phyloP scores from a whole-genome alignment of 1,140 invertebrate species.

The Drosophila nigrodunni region DNA sequence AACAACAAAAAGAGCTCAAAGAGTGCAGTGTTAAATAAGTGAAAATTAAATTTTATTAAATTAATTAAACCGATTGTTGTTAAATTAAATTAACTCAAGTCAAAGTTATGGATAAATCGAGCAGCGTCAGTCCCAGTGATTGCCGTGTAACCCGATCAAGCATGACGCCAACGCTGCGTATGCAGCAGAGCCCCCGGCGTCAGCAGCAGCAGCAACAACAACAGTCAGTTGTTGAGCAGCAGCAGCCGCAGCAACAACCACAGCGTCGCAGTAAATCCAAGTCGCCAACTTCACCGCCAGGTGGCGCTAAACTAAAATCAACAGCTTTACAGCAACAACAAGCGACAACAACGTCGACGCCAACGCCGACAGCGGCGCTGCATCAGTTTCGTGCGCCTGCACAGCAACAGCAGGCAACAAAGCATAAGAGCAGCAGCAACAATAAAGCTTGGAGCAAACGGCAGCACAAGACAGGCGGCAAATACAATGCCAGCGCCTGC shows the following conservation, averaged over 20 bases:
- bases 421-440: conserved; percentile 63
- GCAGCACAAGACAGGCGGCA: conserved; percentile 68
- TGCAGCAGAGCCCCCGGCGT: conserved; percentile 53
- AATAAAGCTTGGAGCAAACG: conserved; percentile 78
- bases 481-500: conserved; percentile 52
- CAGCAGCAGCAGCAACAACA: conserved; percentile 43
- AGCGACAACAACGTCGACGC: conserved; percentile 5
- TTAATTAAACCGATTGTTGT: conserved; percentile 4
- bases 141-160: conserved; percentile 73
- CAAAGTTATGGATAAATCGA: conserved; percentile 63
- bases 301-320: conserved; percentile 51
- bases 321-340: conserved; percentile 21
- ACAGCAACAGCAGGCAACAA: conserved; percentile 65
- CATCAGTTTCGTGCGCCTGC: conserved; percentile 80
- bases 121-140: conserved; percentile 74
- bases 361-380: conserved; percentile 37
- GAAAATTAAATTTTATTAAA: not conserved
- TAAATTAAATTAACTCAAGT: conserved; percentile 7
- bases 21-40: not conserved
- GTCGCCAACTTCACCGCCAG: conserved; percentile 51
- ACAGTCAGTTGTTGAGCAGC: not conserved
- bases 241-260: conserved; percentile 1
- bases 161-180: conserved; percentile 67
- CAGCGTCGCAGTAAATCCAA: conserved; percentile 45
- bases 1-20: not conserved